Conservation (phyloP, 2,888 invertebrate species). For the Drosophila borealis region DNA sequence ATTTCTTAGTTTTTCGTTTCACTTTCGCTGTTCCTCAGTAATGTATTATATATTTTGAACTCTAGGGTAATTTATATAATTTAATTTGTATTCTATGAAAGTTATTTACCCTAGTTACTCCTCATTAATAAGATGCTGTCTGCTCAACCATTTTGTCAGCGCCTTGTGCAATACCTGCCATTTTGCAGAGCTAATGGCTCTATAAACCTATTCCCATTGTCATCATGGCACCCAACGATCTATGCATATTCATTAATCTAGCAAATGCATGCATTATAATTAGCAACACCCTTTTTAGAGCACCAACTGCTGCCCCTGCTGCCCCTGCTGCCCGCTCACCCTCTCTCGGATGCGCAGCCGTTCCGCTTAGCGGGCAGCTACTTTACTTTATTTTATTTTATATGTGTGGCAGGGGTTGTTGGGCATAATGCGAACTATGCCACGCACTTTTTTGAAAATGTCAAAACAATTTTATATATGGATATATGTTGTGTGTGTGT, state of each 20-base stretch:
- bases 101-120: background rate
- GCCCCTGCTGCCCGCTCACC: background rate
- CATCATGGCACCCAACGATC: conserved; percentile 10
- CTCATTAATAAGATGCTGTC: background rate
- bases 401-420: conserved; percentile 57
- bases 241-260: conserved; percentile 58
- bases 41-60: background rate
- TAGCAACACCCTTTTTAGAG: conserved; percentile 64
- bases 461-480: conserved; percentile 75
- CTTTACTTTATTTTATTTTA: conserved; percentile 10
- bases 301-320: background rate
- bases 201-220: conserved; percentile 18
- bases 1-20: background rate
- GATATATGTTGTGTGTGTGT: conserved; percentile 4
- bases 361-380: conserved; percentile 54
- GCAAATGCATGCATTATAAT: conserved; percentile 71
- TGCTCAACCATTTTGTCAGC: conserved; percentile 7
- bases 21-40: background rate
- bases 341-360: conserved; percentile 54
- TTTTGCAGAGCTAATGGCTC: conserved; percentile 13
- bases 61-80: background rate
- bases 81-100: background rate
- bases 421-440: conserved; percentile 51
- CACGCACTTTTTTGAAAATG: conserved; percentile 74
- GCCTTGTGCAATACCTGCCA: conserved; percentile 4